These are phyloP conservation scores for Pimpla rufipes DNA, from an alignment of 2,888 invertebrate species.

Conservation along the genomic window DNA sequence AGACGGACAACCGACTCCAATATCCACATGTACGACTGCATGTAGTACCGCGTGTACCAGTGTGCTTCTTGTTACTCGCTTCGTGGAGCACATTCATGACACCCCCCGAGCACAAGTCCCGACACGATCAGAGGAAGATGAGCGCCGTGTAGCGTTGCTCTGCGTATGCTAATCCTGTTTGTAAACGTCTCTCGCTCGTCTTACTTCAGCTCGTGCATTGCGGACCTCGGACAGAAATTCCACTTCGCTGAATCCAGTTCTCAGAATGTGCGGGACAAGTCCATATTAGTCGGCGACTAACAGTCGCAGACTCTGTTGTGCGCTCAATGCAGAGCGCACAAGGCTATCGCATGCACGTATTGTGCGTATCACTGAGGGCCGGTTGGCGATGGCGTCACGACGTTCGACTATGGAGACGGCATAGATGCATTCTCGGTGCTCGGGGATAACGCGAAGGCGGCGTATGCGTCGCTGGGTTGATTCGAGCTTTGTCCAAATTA, in stretches of 20 bases:
- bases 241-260: not conserved
- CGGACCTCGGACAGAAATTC: not conserved
- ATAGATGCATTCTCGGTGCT: not conserved
- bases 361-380: not conserved
- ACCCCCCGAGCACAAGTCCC: not conserved
- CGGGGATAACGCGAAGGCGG: not conserved
- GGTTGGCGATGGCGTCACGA: not conserved
- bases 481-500: not conserved
- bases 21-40: not conserved
- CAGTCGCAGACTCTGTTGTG: slow-evolving; percentile 15
- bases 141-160: not conserved
- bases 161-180: slow-evolving; percentile 1
- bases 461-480: not conserved
- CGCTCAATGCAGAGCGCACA: not conserved
- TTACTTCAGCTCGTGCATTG: not conserved
- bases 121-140: not conserved
- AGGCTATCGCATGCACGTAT: slow-evolving; percentile 5
- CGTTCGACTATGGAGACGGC: not conserved
- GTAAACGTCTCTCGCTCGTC: not conserved
- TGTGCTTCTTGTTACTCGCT: not conserved
- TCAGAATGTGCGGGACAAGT: not conserved
- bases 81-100: slow-evolving; percentile 2
- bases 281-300: not conserved
- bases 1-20: not conserved
- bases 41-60: not conserved